Evolutionary conservation across 2,797 vertebrate genomes (phyloP).

Genomic region (Moxostoma hubbsi): DNA sequence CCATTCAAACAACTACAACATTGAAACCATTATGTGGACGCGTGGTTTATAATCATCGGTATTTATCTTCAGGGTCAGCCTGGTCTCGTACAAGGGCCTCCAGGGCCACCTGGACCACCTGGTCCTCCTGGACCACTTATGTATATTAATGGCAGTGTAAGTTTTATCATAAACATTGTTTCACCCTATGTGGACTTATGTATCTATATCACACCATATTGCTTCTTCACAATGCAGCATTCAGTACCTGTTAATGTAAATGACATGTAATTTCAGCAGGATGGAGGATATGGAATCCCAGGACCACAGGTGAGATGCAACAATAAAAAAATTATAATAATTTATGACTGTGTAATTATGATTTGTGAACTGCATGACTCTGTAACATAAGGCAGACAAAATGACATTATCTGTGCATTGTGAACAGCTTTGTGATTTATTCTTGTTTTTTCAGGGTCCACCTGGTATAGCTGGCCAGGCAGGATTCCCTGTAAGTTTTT

Average conservation of each 20-base stretch:
- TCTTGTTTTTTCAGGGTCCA: slow-evolving; percentile 62
- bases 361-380: neutral
- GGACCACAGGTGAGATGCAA: slow-evolving; percentile 66
- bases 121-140: slow-evolving; percentile 83
- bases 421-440: neutral
- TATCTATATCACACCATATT: slow-evolving; percentile 13
- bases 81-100: slow-evolving; percentile 82
- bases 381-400: neutral
- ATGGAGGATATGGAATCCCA: slow-evolving; percentile 65
- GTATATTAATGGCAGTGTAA: slow-evolving; percentile 67
- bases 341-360: neutral
- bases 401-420: too few species aligned
- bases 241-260: slow-evolving; percentile 25
- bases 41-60: neutral
- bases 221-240: slow-evolving; percentile 51
- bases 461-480: slow-evolving; percentile 70
- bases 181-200: neutral
- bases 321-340: neutral
- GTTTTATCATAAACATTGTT: slow-evolving; percentile 15
- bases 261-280: slow-evolving; percentile 68
- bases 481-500: slow-evolving; percentile 79
- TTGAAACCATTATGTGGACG: neutral
- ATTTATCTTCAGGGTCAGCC: slow-evolving; percentile 78
- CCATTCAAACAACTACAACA: neutral
- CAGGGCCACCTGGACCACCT: slow-evolving; percentile 87